These are phyloP conservation scores for Trachelus iudaicus DNA, from an alignment of 2,888 invertebrate species.

Conservation along the genomic window DNA sequence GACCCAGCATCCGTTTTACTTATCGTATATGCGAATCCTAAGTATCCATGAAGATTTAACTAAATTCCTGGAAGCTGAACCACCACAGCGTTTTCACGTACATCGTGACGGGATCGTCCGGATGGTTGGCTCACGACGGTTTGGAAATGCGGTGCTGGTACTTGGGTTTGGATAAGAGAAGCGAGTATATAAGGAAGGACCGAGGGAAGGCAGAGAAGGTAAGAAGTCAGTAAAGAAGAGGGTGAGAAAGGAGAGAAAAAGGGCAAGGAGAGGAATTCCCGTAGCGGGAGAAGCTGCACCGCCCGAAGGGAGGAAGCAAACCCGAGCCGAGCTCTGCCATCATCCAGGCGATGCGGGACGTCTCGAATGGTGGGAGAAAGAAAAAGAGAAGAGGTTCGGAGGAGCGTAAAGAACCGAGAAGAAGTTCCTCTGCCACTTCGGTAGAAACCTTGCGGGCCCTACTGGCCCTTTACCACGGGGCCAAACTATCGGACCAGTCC, in stretches of 20 bases:
- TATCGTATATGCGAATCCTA: not conserved
- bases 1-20: not conserved
- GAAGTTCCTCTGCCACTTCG: constrained; percentile 16
- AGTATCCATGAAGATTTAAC: not conserved
- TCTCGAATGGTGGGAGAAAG: constrained; percentile 24
- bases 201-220: not conserved
- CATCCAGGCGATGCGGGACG: constrained; percentile 23
- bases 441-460: not conserved
- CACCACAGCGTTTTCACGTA: not conserved
- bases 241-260: not conserved
- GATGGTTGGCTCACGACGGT: not conserved
- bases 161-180: not conserved
- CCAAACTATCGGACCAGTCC: constrained; percentile 9
- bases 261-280: constrained; percentile 28
- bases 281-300: constrained; percentile 54
- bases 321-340: constrained; percentile 24
- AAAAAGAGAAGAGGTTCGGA: constrained; percentile 4
- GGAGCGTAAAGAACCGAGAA: constrained; percentile 14
- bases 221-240: not conserved
- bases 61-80: not conserved
- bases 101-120: not conserved
- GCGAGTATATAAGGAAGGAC: not conserved
- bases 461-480: not conserved
- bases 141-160: not conserved
- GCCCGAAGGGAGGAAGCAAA: constrained; percentile 53